Base-by-base conservation (phyloP, 2,888 invertebrate species). In the Dendrolimus houi region DNA sequence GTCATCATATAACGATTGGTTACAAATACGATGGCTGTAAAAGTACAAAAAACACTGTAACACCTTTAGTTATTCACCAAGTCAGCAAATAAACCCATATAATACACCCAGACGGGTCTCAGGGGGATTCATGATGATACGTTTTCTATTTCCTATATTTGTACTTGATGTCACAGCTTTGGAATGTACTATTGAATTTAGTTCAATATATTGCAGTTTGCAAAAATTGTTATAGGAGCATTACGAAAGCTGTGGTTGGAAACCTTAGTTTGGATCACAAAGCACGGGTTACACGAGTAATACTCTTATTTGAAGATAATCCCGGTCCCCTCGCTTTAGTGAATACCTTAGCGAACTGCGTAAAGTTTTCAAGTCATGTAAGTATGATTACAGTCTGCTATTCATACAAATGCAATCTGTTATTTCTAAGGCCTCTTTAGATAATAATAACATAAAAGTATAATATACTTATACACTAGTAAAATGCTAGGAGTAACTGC, bases 281-380 rank as follows among this genome's bases (percentile, higher is more conserved):
- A 79, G 82, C 81, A 76, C 72, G 77, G 70, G 70, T 68, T 62
- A 29, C 67, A 67, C 68, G 64, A 75, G 72, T 73, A 74, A 85
- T 85, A 83, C 82, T 81, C 84, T 85, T 85, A 85, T 84, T 85
- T 84, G 80, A 83, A 81, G 83, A 78, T 84, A 78, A 85, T 85
- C 83, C 73, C 63, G 65, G 68, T 65, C 73, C 75, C 75, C 73
- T 71, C 62, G 70, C 59, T 12, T 12, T 47, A 29, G 56, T 60
- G 74, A 69, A 75, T 75, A 72, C 74, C 72, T 71, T 67, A 65
- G 71, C 77, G 74, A 74, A 76, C 72, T 75, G 69, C 68, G 64
- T 56, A 60, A 63, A 63, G 64, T 63, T 63, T 29, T 29, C 29
- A 29, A 29, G 29, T 6, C 29, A 29, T 29, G 29, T 29, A 29